Percentiles rank a stretch among this genome's conserved stretches.
phyloP scores from a whole-genome alignment of 2,797 vertebrate species.

The Gephyroberyx darwinii region DNA sequence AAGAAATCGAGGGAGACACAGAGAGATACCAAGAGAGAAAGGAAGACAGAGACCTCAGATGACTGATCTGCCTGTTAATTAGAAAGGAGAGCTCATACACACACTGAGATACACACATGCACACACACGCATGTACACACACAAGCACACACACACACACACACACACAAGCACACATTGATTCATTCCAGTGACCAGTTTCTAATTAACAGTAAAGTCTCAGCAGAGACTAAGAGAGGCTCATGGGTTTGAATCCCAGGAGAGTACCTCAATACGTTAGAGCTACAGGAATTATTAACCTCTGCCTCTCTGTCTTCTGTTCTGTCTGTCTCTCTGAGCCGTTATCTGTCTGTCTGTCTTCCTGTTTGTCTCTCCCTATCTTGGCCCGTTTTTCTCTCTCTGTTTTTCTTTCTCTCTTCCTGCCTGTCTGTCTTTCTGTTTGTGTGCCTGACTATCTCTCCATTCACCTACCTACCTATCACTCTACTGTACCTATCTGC shows the following conservation, averaged over 20 bases:
- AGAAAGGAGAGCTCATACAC: constrained; percentile 68
- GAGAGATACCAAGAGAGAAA: constrained; percentile 55
- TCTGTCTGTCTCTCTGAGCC: background rate
- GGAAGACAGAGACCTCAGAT: constrained; percentile 61
- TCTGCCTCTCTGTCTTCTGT: constrained; percentile 27
- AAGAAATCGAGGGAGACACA: constrained; percentile 2
- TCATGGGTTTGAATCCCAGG: constrained; percentile 74
- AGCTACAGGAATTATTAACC: constrained; percentile 53
- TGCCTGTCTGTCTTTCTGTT: background rate
- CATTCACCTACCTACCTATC: background rate
- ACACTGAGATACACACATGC: constrained; percentile 53
- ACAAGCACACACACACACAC: background rate
- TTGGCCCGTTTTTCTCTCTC: no score
- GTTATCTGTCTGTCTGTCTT: background rate
- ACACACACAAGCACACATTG: constrained; percentile 39
- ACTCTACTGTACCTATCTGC: background rate
- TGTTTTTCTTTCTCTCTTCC: no score
- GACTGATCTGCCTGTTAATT: constrained; percentile 80
- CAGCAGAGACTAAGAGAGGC: constrained; percentile 71
- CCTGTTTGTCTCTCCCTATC: no score
- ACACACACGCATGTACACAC: constrained; percentile 50
- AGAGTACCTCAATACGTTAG: constrained; percentile 55
- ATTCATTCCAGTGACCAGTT: constrained; percentile 74
- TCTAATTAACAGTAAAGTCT: constrained; percentile 80
- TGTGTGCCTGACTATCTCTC: background rate